phyloP scores from a whole-genome alignment of 53 echinoderm and acorn worm species.

The Luidia sarsii region DNA sequence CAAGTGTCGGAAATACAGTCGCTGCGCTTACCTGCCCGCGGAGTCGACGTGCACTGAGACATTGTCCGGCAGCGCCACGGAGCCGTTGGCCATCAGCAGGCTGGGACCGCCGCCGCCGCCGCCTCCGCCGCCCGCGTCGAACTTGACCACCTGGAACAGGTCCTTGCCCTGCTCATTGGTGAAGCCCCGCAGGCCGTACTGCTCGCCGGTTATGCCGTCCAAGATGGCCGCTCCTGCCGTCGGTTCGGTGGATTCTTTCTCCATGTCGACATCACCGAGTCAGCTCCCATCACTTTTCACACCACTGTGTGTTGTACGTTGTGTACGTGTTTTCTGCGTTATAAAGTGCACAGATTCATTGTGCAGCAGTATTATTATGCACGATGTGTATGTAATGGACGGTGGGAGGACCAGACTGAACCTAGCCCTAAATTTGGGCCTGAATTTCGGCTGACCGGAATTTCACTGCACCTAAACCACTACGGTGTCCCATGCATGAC shows the following conservation, averaged over 20 bases:
- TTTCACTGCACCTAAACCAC: too few relatives aligned
- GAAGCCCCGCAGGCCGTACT: conserved; percentile 35
- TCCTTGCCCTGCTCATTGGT: conserved; percentile 48
- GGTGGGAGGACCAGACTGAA: too few relatives aligned
- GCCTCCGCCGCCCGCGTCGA: conserved; percentile 21
- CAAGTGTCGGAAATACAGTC: conserved; percentile 30
- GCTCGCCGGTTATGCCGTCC: conserved; percentile 31
- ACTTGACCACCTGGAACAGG: conserved; percentile 53
- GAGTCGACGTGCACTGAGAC: conserved; percentile 37
- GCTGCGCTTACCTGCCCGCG: conserved; percentile 10
- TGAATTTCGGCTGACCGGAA: too few relatives aligned
- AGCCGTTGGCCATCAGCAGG: conserved; percentile 14
- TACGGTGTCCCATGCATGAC: too few relatives aligned
- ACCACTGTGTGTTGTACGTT: too few relatives aligned
- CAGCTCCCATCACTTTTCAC: too few relatives aligned
- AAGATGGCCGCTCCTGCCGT: conserved; percentile 35
- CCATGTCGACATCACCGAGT: too few relatives aligned
- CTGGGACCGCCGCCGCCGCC: conserved; percentile 29
- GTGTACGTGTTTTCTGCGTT: too few relatives aligned
- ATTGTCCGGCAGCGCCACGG: conserved; percentile 31
- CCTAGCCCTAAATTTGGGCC: too few relatives aligned
- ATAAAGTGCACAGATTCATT: too few relatives aligned
- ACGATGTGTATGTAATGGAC: too few relatives aligned
- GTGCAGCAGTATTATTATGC: too few relatives aligned
- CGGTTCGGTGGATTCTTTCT: neutral